Evolutionary conservation across 2,113 vertebrate genomes (phyloP).

Genomic region (Hydrolagus affinis): DNA sequence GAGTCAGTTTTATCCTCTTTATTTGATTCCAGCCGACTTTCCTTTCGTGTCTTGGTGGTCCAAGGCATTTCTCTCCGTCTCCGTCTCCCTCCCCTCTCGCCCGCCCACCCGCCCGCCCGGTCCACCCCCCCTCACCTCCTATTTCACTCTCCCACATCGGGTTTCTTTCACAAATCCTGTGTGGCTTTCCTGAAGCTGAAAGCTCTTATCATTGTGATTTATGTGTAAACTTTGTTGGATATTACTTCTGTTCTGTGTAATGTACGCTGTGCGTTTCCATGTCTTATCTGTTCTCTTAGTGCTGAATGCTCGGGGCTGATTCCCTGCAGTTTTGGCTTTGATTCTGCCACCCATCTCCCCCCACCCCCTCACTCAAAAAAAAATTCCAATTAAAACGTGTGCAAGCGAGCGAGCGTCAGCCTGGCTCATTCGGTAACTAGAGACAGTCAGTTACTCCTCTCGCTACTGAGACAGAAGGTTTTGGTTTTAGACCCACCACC

Average conservation of each 20-base stretch:
- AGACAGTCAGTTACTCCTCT: no score
- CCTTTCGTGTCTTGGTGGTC: conserved; percentile 59
- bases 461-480: no score
- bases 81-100: conserved; percentile 36
- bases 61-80: conserved; percentile 52
- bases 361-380: no score
- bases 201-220: conserved; percentile 30
- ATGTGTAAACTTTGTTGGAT: conserved; percentile 23
- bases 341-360: no score
- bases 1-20: conserved; percentile 59
- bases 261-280: conserved; percentile 34
- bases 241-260: conserved; percentile 26
- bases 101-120: neutral
- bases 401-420: no score
- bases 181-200: conserved; percentile 40
- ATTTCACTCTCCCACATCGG: conserved; percentile 26
- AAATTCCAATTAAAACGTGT: no score
- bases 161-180: conserved; percentile 38
- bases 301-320: no score
- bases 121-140: conserved; percentile 36
- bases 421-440: no score
- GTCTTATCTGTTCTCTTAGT: conserved; percentile 25
- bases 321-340: no score
- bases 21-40: conserved; percentile 71
- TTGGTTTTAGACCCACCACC: no score